Base-by-base conservation (phyloP, 2,113 vertebrate genomes). In the Equus przewalskii region DNA sequence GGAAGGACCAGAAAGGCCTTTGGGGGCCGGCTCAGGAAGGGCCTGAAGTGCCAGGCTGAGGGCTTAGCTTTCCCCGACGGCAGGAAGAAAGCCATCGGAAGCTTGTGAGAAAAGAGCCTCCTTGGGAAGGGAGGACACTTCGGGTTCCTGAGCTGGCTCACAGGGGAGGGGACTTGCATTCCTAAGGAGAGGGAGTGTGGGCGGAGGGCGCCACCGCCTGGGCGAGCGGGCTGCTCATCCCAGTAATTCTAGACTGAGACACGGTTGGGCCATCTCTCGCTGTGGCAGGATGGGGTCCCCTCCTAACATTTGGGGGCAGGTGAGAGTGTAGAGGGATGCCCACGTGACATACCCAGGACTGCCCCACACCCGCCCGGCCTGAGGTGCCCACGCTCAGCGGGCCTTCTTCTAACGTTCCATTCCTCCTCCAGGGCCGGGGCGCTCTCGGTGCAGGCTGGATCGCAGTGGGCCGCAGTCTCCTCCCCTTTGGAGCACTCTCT, bases 331-430 rank as follows among this genome's bases (percentile, higher is more conserved):
- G 8, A 5, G 5, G 41, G 49, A 62, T 5, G 24, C 49, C 82
- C 6, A 13, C 0, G 3, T 15, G 36, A 16, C 36, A 33, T 4
- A 1, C 30, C 5, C 4, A 0, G 11, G 12, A 12, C 16, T 3
- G 65, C 24, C 54, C 82, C 18, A 30, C 28, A n/a, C 24, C 0
- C 4, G 13, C 2, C 16, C 56, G 15, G 33, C n/a, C 49, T 44
- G 13, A 19, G 73, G n/a, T 24, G 4, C 28, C 58, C 49, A 5
- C 0, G 3, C 18, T 81, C 30, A 1, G 33, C 6, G 33, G 3
- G 21, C 46, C 69, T 15, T 33, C 83, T 15, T 46, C 28, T 10
- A 30, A 21, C 4, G 24, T 56, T 49, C 87, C 16, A 26, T 19
- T 15, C 81, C 21, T 51, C n/a, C 8, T 10, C 9, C 56, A 67